Evolutionary conservation across 2,888 invertebrate species (phyloP).

Genomic region (Caradrina kadenii): DNA sequence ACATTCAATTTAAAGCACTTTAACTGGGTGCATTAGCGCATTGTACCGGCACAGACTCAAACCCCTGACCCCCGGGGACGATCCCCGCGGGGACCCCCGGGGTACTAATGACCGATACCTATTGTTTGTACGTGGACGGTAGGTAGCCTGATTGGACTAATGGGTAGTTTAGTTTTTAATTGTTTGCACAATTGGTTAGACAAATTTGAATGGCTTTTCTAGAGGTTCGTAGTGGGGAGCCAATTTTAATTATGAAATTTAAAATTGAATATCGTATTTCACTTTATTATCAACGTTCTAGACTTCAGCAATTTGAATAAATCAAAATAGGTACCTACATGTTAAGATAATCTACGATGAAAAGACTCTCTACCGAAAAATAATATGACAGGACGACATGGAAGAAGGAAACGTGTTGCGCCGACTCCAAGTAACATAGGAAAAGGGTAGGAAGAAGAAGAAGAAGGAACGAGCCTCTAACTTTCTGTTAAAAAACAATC

Average conservation of each 20-base stretch:
- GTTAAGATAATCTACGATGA: too few relatives aligned
- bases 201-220: conserved; percentile 3
- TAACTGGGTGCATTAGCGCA: conserved; percentile 61
- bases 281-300: neutral
- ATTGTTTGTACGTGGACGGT: conserved; percentile 62
- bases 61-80: conserved; percentile 45
- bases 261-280: neutral
- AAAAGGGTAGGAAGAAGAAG: too few relatives aligned
- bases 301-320: too few relatives aligned
- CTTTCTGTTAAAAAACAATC: too few relatives aligned
- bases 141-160: conserved; percentile 43
- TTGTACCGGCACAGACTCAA: conserved; percentile 54
- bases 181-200: conserved; percentile 14
- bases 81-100: conserved; percentile 56
- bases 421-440: too few relatives aligned
- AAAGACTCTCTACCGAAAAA: too few relatives aligned
- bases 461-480: too few relatives aligned
- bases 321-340: too few relatives aligned
- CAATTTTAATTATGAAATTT: neutral
- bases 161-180: conserved; percentile 51
- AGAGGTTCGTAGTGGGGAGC: conserved; percentile 19
- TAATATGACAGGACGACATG: too few relatives aligned
- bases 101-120: conserved; percentile 65
- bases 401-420: too few relatives aligned
- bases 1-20: conserved; percentile 66